These are phyloP conservation scores for Alectoris magna DNA, from an alignment of 2,797 vertebrate species.

Conservation along the genomic window DNA sequence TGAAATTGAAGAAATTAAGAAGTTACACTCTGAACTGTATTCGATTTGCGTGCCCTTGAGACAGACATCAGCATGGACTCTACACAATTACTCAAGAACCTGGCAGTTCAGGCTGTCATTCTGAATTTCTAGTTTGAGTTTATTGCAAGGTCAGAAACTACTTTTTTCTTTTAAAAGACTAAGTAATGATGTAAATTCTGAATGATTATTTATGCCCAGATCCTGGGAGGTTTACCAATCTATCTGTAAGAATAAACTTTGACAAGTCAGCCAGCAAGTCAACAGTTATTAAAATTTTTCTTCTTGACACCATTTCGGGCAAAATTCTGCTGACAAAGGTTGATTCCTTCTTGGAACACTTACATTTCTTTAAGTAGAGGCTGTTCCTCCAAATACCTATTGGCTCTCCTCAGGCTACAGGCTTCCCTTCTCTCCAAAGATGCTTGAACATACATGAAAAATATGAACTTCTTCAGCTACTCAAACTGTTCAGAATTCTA, in stretches of 20 bases:
- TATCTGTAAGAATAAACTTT: constrained; percentile 20
- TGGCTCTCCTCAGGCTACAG: background rate
- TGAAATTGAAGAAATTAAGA: background rate
- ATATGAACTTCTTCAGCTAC: background rate
- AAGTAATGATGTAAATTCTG: constrained; percentile 42
- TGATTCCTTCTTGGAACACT: background rate
- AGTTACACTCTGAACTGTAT: background rate
- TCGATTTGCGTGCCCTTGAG: background rate
- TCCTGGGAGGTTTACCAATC: constrained; percentile 9
- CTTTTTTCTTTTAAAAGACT: constrained; percentile 47
- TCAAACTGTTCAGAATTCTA: background rate
- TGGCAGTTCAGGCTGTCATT: constrained; percentile 2
- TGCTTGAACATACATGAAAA: background rate
- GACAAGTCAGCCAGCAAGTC: constrained; percentile 28
- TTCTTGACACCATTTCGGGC: constrained; percentile 27
- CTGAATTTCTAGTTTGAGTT: constrained; percentile 22
- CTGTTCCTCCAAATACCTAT: background rate
- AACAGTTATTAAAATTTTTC: background rate
- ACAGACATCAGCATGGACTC: background rate
- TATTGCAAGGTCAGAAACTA: constrained; percentile 48
- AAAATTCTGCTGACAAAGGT: constrained; percentile 8
- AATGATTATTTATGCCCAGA: constrained; percentile 28
- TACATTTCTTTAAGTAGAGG: background rate
- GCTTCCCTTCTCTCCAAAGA: background rate
- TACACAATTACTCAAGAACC: background rate